Evolutionary conservation across 1,140 invertebrate genomes (phyloP).

Genomic region (Microplitis demolitor): DNA sequence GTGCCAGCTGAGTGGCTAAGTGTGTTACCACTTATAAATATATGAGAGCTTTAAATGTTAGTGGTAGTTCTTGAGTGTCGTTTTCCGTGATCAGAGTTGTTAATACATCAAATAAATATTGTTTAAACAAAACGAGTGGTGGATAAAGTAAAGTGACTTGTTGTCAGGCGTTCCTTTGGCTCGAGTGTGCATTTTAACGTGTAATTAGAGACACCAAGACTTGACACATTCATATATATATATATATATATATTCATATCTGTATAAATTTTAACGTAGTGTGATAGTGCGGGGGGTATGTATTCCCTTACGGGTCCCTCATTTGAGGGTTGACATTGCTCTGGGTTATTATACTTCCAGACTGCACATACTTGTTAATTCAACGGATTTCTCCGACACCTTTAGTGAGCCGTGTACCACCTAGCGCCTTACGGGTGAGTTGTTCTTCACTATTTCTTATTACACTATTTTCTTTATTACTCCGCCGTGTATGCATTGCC

Average conservation of each 20-base stretch:
- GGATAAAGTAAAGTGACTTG: slow-evolving; percentile 22
- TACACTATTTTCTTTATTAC: not conserved
- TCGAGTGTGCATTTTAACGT: slow-evolving; percentile 22
- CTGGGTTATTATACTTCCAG: not conserved
- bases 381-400: not conserved
- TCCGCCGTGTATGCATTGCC: not conserved
- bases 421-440: slow-evolving; percentile 26
- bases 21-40: too few relatives aligned
- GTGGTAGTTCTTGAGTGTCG: too few relatives aligned
- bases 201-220: slow-evolving; percentile 17
- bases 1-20: too few relatives aligned
- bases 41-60: too few relatives aligned
- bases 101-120: not conserved
- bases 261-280: not conserved
- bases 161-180: slow-evolving; percentile 27
- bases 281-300: slow-evolving; percentile 2
- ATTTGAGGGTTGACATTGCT: slow-evolving; percentile 28
- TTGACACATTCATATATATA: not conserved
- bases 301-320: slow-evolving; percentile 24
- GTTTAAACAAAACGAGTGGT: not conserved
- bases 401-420: slow-evolving; percentile 16
- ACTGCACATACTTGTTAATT: not conserved
- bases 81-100: too few relatives aligned
- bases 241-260: too few relatives aligned
- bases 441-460: slow-evolving; percentile 1